Base-by-base conservation (phyloP, 2,888 invertebrate species). In the Nineta flava region DNA sequence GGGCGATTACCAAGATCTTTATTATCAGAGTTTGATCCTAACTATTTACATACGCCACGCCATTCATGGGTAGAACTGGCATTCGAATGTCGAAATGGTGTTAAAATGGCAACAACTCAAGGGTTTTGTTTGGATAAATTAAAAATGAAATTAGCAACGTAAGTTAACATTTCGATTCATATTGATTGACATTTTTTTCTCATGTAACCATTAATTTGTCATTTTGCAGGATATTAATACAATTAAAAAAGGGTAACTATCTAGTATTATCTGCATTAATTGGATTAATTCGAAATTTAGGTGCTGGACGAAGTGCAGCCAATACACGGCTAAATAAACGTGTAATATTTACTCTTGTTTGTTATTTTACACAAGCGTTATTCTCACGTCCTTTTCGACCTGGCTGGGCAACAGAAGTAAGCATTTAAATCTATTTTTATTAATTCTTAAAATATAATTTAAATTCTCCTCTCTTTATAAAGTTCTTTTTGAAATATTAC, bases 101-200 rank as follows among this genome's bases (percentile, higher is more conserved):
- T 47, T n/a, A 17, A 47, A 47, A 16, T 47, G 15, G 47, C 47
- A n/a, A 38, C 17, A 26, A 12, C n/a, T 10, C 21, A 31, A 47
- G 38, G 34, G 9, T 34, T 35, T 15, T n/a, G 15, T 6, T 38
- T 47, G 15, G 19, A 31, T 13, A 34, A 35, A 47, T 15, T 47
- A 31, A 47, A 47, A 47, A 15, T 47, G 19, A n/a, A 19, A 47
- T 12, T 47, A 17, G 17, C 47, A 35, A 21, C 47, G 47, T 47
- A 47, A 34, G 34, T 47, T 10, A 4, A 13, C 4, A 32, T 2
- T 7, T 15, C n/a, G 2, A 9, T 45, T 7, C 12, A n/a, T 34
- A 17, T 12, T 32, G 17, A 35, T 32, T 47, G 5, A 9, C 9
- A 34, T 32, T 17, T n/a, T 16, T 46, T 31, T 13, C 9, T 4